Conservation (phyloP, 2,113 vertebrate species). For the Cyanoderma ruficeps region DNA sequence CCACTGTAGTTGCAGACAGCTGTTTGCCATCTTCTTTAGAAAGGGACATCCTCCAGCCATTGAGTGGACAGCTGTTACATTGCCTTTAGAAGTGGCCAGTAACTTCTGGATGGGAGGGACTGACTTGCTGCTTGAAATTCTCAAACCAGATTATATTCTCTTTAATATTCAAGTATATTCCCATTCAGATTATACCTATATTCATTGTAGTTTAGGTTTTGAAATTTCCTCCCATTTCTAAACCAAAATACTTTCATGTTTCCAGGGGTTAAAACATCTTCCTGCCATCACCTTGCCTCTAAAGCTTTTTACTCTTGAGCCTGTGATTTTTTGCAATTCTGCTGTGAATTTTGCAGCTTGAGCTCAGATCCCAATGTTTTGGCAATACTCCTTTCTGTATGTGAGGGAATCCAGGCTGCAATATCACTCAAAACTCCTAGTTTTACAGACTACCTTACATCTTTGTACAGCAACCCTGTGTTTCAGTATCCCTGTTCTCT, state of each 20-base stretch:
- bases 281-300: background rate
- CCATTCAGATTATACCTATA: background rate
- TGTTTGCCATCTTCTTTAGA: background rate
- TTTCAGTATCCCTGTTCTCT: background rate
- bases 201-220: background rate
- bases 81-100: background rate
- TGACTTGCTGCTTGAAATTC: background rate
- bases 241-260: background rate
- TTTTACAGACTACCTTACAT: background rate
- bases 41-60: background rate
- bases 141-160: background rate
- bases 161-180: background rate
- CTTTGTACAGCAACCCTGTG: background rate
- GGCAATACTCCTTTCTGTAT: background rate
- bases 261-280: background rate
- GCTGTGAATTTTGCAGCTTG: slow-evolving; percentile 24
- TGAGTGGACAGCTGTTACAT: background rate
- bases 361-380: slow-evolving; percentile 10
- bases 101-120: background rate
- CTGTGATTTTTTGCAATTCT: background rate
- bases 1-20: background rate
- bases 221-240: background rate
- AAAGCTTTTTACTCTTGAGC: background rate
- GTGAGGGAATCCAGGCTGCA: slow-evolving; percentile 1
- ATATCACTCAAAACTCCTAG: background rate